Base-by-base conservation (phyloP, 1,140 invertebrate genomes). In the Magallana ariakensis region DNA sequence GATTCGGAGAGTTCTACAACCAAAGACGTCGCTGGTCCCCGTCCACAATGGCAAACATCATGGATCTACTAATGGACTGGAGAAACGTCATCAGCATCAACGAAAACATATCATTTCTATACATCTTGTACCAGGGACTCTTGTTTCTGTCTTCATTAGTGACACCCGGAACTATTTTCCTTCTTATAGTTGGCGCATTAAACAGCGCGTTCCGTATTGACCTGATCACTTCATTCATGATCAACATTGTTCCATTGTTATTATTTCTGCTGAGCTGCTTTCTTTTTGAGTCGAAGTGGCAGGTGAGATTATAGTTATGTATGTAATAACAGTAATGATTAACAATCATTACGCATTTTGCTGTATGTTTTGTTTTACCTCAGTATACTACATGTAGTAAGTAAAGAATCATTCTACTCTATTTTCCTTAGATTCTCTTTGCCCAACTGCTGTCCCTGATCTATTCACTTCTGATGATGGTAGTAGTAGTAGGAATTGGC, bases 21-120 rank as follows among this genome's bases (percentile, higher is more conserved):
- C 96, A 96, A 90, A 91, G 96, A 22, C 91, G 96, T 56, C 92
- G 96, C 9, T 96, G 96, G 96, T 95, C 96, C 26, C 96, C 96
- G 5, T 96, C 96, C 0, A 96, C 96, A 6, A 96, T 96, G 94
- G 96, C 96, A 56, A 96, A 96, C 91, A 96, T 96, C 62, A 94
- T 96, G 90, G 96, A 96, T 90, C 90, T 96, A 7, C 91, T 96
- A 0, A 91, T 84, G 80, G 90, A 91, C 70, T 93, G 92, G 92
- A 85, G 84, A 57, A 89, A 91, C 58, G 89, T 93, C 57, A 92
- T 92, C 22, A 89, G 88, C 58, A 89, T 90, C 9, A 94, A 93
- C 83, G 92, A 93, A 86, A 92, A 93, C 86, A 92, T 94, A 19
- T 94, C 93, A 0, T 86, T 89, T 8, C 89, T 94, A 55, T 94